Evolutionary conservation across 2,888 invertebrate species (phyloP).

Genomic region (Sinelater perroti): DNA sequence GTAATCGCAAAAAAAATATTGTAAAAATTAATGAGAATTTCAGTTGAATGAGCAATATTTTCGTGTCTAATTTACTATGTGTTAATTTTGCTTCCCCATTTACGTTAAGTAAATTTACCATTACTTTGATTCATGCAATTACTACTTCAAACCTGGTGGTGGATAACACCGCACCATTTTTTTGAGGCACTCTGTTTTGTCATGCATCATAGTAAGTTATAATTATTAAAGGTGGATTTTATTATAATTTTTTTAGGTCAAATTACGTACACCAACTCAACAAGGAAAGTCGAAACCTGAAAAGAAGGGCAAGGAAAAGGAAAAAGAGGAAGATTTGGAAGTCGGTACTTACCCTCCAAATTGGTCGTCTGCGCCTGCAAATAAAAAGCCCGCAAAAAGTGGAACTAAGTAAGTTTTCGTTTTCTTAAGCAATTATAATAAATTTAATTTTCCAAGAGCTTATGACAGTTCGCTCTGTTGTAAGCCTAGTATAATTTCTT

Average conservation of each 20-base stretch:
- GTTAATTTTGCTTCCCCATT: too few species aligned
- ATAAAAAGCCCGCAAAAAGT: slow-evolving; percentile 34
- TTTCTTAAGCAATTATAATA: slow-evolving; percentile 2
- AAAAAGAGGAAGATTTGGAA: slow-evolving; percentile 51
- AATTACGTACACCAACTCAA: slow-evolving; percentile 45
- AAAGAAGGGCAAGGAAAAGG: slow-evolving; percentile 41
- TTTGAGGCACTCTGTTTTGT: too few species aligned
- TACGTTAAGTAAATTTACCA: too few species aligned
- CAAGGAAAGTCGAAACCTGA: slow-evolving; percentile 43
- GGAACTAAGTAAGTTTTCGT: slow-evolving; percentile 40
- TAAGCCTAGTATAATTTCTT: background rate
- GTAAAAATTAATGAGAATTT: too few species aligned
- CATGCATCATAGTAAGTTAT: too few species aligned
- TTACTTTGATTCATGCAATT: too few species aligned
- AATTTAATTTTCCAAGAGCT: background rate
- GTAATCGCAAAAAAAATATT: too few species aligned
- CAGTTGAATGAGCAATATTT: too few species aligned
- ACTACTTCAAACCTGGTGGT: too few species aligned
- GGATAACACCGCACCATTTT: too few species aligned
- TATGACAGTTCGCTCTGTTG: background rate
- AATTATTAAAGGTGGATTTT: too few species aligned
- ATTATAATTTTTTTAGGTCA: slow-evolving; percentile 51
- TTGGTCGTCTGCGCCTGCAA: slow-evolving; percentile 46
- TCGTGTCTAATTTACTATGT: too few species aligned
- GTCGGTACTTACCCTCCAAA: slow-evolving; percentile 57